A percentile compares a stretch with the other conserved stretches of the same genome.
phyloP scores from a whole-genome alignment of 1,140 invertebrate genomes.

The Anoplolepis gracilipes region DNA sequence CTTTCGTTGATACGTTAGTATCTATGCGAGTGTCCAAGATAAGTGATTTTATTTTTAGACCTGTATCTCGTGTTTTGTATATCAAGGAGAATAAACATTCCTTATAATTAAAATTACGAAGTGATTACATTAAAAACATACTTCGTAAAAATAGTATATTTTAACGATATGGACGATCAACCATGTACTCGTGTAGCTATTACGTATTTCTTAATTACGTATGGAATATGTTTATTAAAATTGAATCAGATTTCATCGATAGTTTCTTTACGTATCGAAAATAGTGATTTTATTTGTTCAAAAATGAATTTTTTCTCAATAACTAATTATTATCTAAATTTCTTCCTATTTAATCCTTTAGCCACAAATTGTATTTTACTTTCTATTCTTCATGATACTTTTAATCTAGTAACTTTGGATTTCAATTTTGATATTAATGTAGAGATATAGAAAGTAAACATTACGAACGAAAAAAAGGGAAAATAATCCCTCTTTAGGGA shows the following conservation, averaged over 20 bases:
- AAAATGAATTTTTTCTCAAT: not conserved
- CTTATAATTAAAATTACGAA: not conserved
- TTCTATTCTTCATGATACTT: not conserved
- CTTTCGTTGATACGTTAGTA: slow-evolving; percentile 17
- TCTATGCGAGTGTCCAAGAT: slow-evolving; percentile 33
- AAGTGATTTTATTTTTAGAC: slow-evolving; percentile 43
- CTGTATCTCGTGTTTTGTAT: not conserved
- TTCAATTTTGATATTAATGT: not conserved
- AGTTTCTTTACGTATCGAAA: too few species aligned
- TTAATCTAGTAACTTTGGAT: not conserved
- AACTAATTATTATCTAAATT: not conserved
- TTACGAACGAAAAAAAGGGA: not conserved
- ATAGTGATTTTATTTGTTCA: not conserved
- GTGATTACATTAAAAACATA: not conserved
- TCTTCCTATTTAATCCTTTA: not conserved
- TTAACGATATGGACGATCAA: not conserved
- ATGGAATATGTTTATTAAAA: not conserved
- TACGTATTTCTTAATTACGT: slow-evolving; percentile 10
- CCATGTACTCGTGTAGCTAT: not conserved
- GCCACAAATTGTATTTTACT: not conserved
- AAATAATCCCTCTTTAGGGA: slow-evolving; percentile 48
- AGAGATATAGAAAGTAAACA: not conserved
- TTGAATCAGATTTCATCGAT: not conserved
- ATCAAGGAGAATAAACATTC: slow-evolving; percentile 1
- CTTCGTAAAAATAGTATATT: not conserved